phyloP scores from a whole-genome alignment of 30 jellyfish, hydroid and myxozoan species.

The Chironex yamaguchii region DNA sequence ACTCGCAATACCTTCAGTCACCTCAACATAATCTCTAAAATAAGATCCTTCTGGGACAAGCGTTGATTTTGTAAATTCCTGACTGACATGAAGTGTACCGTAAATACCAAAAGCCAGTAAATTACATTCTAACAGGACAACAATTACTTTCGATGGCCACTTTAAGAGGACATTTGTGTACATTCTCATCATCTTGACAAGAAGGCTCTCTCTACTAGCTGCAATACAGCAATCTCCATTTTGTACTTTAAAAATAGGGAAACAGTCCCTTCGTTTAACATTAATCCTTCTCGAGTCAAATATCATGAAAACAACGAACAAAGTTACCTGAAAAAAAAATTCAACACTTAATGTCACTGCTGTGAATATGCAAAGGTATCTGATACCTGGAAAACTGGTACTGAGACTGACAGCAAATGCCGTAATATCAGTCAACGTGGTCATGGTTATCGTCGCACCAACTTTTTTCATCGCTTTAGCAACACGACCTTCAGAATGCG shows the following conservation, averaged over 20 bases:
- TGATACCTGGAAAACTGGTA: slow-evolving; percentile 69
- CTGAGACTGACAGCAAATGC: slow-evolving; percentile 69
- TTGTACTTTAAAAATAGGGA: slow-evolving; percentile 2
- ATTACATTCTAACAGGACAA: not conserved
- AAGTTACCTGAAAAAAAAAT: slow-evolving; percentile 46
- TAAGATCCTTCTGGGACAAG: slow-evolving; percentile 30
- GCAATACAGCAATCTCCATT: not conserved
- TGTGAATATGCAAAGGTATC: slow-evolving; percentile 66
- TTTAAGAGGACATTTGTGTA: slow-evolving; percentile 8
- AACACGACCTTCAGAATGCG: slow-evolving; percentile 37
- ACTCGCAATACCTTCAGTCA: slow-evolving; percentile 24
- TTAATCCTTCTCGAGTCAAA: slow-evolving; percentile 57
- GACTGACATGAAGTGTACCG: slow-evolving; percentile 12
- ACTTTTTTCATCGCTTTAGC: slow-evolving; percentile 47
- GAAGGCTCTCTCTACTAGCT: not conserved
- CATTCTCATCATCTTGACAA: slow-evolving; percentile 2
- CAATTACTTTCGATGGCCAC: slow-evolving; percentile 2
- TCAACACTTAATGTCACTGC: slow-evolving; percentile 58
- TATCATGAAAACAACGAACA: slow-evolving; percentile 67
- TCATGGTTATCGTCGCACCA: slow-evolving; percentile 83
- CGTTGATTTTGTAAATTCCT: slow-evolving; percentile 9
- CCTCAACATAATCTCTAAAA: slow-evolving; percentile 6
- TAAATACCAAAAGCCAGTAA: slow-evolving; percentile 38
- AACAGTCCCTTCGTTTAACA: slow-evolving; percentile 5
- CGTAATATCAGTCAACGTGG: slow-evolving; percentile 76